Conservation (phyloP, 2,888 invertebrate genomes). For the Oscheius sp. region DNA sequence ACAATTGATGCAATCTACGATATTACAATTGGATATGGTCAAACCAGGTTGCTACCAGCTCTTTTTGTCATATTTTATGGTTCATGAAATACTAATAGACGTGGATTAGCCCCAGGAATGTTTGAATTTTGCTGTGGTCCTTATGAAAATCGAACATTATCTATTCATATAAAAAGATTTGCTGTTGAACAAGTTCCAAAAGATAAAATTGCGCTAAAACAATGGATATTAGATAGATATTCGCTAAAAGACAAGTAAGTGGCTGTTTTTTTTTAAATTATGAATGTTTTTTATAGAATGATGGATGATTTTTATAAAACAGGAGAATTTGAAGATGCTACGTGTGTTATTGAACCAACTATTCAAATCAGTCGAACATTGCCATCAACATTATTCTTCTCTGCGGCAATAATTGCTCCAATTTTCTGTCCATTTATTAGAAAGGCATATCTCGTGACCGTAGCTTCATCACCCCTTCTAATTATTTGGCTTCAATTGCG, state of each 20-base stretch:
- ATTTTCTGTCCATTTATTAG: slow-evolving; percentile 52
- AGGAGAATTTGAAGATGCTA: slow-evolving; percentile 38
- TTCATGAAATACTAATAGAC: slow-evolving; percentile 10
- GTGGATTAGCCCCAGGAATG: slow-evolving; percentile 65
- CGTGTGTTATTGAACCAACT: slow-evolving; percentile 41
- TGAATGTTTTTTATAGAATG: slow-evolving; percentile 43
- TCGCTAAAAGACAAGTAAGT: slow-evolving; percentile 59
- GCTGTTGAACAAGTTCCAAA: slow-evolving; percentile 48
- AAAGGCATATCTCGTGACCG: slow-evolving; percentile 52
- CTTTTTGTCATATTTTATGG: slow-evolving; percentile 7
- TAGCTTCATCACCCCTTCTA: slow-evolving; percentile 58
- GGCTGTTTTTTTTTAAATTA: not conserved
- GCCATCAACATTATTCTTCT: slow-evolving; percentile 59
- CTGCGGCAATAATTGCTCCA: slow-evolving; percentile 55
- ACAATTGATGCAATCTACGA: slow-evolving; percentile 68
- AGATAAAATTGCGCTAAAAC: slow-evolving; percentile 42
- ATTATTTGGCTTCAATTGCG: slow-evolving; percentile 59
- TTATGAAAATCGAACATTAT: slow-evolving; percentile 36
- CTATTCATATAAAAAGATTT: slow-evolving; percentile 44
- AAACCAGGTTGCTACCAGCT: slow-evolving; percentile 51
- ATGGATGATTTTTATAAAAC: slow-evolving; percentile 50
- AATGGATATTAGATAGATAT: slow-evolving; percentile 62
- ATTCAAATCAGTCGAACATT: slow-evolving; percentile 54
- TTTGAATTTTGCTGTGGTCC: slow-evolving; percentile 66
- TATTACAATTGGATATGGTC: slow-evolving; percentile 68